Percentiles rank a stretch among this genome's conserved stretches.
These are phyloP conservation scores for Melieria omissa DNA, from an alignment of 2,888 invertebrate species.

Conservation along the genomic window DNA sequence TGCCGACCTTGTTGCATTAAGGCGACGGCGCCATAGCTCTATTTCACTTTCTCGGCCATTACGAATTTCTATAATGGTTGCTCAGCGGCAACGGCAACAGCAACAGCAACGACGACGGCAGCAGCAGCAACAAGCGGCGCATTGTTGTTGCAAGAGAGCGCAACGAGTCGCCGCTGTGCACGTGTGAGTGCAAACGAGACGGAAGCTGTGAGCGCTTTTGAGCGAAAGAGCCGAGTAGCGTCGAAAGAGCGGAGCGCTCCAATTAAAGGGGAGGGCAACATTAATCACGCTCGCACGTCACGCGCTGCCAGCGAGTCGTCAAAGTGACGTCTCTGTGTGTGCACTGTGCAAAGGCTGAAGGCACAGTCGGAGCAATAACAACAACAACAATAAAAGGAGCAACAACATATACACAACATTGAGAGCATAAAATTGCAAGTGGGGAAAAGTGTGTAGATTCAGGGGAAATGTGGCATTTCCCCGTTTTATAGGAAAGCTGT, in stretches of 20 bases:
- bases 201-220: too few species aligned
- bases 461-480: constrained; percentile 22
- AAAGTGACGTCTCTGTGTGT: constrained; percentile 22
- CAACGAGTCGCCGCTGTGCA: constrained; percentile 1
- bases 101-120: constrained; percentile 37
- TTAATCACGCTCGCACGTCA: constrained; percentile 38
- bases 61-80: constrained; percentile 57
- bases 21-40: constrained; percentile 65
- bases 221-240: too few species aligned
- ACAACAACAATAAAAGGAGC: constrained; percentile 31
- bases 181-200: not conserved
- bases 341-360: constrained; percentile 26
- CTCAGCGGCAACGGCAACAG: constrained; percentile 38
- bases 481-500: constrained; percentile 29
- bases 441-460: not conserved
- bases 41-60: constrained; percentile 66
- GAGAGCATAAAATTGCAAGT: not conserved
- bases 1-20: constrained; percentile 67
- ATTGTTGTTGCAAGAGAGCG: constrained; percentile 19
- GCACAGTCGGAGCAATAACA: constrained; percentile 19
- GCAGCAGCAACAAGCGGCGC: constrained; percentile 40
- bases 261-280: constrained; percentile 41
- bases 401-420: constrained; percentile 9
- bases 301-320: constrained; percentile 19
- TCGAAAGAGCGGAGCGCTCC: constrained; percentile 20